Base-by-base conservation (phyloP, 2,113 vertebrate species). In the Heliornis fulica region DNA sequence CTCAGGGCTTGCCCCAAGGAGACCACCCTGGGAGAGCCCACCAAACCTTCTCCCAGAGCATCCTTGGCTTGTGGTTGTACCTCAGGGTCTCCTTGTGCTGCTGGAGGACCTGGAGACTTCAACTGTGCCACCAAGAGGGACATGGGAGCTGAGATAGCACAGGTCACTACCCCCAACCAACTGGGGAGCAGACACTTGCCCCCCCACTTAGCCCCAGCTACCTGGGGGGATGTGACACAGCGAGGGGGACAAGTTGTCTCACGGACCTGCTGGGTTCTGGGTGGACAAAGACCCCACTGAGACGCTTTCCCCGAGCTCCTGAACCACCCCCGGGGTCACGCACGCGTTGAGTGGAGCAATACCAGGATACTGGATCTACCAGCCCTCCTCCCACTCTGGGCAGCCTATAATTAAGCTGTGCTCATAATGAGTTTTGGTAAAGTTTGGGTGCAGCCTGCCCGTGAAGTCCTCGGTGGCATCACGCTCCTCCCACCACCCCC, bases 301-400 rank as follows among this genome's bases (percentile, higher is more conserved):
- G 29, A 26, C 19, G 5, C 14, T 72, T 38, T 28, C 46, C 53
- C 21, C 1, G 1, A 11, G 32, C 28, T 74, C 71, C 69, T 8
- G 22, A 4, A 1, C 10, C 54, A 0, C 32, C 4, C 26, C 11
- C 2, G 2, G 23, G 68, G 43, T 34, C 65, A 41, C 3, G 8
- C 17, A 15, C 2, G 1, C 0, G 5, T 36, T 36, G 32, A 36
- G 56, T 31, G 79, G 59, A 88, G 83, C 90, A 54, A 83, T 1
- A 13, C 70, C 2, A 34, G 84, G 38, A 89, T 83, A 89, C 95
- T 54, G 90, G 96, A 93, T 88, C 90, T 94, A 86, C 96, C 94
- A 74, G 95, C 79, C 85, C 80, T 76, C 61, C 88, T 79, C 88
- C 61, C 88, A 45, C 19, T 4, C 40, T 4, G 4, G 63, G 50